These are phyloP conservation scores for Mystacornis crossleyi DNA, from an alignment of 2,113 vertebrate species.

Conservation along the genomic window DNA sequence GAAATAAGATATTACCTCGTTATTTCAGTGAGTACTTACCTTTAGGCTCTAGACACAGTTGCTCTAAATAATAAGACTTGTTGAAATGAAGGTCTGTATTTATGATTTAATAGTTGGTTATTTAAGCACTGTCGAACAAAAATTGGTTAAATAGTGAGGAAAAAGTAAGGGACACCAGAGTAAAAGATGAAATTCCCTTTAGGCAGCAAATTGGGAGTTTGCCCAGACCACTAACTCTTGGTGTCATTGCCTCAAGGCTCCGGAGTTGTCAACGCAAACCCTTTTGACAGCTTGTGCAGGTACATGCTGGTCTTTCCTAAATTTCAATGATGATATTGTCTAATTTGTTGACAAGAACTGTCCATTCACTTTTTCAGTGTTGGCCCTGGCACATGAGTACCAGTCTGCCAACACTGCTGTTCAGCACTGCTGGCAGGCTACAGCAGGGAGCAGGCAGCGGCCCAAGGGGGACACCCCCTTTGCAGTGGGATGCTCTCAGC, in stretches of 20 bases:
- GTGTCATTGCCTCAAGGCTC: background rate
- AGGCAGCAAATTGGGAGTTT: background rate
- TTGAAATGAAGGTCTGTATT: background rate
- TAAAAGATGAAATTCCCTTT: background rate
- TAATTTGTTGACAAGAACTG: background rate
- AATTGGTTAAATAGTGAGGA: background rate
- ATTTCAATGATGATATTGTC: background rate
- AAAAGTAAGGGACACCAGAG: background rate
- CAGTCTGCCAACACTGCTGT: background rate
- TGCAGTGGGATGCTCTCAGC: background rate
- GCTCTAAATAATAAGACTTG: background rate
- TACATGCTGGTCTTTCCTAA: fast-evolving
- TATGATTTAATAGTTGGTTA: background rate
- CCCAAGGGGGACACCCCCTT: fast-evolving
- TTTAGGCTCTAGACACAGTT: background rate
- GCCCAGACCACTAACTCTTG: background rate
- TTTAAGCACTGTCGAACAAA: background rate
- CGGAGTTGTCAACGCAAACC: fast-evolving
- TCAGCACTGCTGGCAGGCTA: background rate
- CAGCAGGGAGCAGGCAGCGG: background rate
- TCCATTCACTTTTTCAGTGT: background rate
- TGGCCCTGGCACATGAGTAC: background rate
- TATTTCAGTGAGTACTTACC: background rate
- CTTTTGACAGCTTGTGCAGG: background rate
- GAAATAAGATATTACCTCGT: background rate